Evolutionary conservation across 30 jellyfish, hydroid and myxozoan genomes (phyloP), one percentile per base, ranked within the genome.

Genomic region (Pelagia noctiluca): DNA sequence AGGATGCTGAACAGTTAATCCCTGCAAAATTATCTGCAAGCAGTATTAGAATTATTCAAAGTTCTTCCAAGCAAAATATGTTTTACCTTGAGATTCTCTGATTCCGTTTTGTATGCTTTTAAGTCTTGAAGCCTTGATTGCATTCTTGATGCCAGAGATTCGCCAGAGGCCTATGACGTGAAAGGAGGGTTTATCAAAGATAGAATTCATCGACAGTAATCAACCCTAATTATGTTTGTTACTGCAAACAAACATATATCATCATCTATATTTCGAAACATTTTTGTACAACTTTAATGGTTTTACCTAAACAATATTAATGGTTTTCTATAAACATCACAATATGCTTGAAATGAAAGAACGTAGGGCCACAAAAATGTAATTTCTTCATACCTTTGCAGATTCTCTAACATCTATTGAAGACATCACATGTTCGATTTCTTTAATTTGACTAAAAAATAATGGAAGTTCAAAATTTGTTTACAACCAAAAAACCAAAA

Each of bases 1-100:
- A n/a, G n/a, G n/a, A n/a, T n/a, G n/a, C n/a, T n/a, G n/a, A n/a
- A n/a, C n/a, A n/a, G n/a, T n/a, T n/a, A n/a, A n/a, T n/a, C n/a
- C n/a, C n/a, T n/a, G n/a, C n/a, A n/a, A n/a, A n/a, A n/a, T n/a
- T n/a, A n/a, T n/a, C n/a, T n/a, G n/a, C n/a, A n/a, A n/a, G n/a
- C n/a, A n/a, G n/a, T n/a, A n/a, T n/a, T n/a, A n/a, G n/a, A n/a
- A n/a, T n/a, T n/a, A n/a, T n/a, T n/a, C n/a, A n/a, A n/a, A n/a
- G n/a, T n/a, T n/a, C n/a, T n/a, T n/a, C n/a, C n/a, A n/a, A n/a
- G n/a, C n/a, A n/a, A n/a, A n/a, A n/a, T n/a, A 42, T 42, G 57
- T 4, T 42, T 35, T 76, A 85, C 97, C 93, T 85, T 84, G n/a
- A 84, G 46, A 21, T 33, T 68, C 31, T 84, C 94, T 24, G 71